Evolutionary conservation across 2,888 invertebrate species (phyloP).

Genomic region (Drosophila parthenogenetica): DNA sequence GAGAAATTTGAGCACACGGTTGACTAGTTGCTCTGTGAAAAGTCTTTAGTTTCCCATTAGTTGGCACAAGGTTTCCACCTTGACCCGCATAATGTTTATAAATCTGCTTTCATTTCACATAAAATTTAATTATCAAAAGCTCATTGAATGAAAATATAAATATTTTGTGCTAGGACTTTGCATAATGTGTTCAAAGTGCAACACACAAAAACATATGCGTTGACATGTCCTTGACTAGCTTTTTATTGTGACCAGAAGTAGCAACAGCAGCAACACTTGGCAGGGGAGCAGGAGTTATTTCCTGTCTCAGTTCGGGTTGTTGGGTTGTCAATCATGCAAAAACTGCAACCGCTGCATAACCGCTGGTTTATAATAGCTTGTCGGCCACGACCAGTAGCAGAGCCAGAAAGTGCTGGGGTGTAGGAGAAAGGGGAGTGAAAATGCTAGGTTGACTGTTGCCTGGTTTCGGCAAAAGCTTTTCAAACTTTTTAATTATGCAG

Average conservation of each 20-base stretch:
- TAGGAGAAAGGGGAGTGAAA: background rate
- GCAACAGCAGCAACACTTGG: background rate
- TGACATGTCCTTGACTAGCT: conserved; percentile 69
- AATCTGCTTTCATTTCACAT: conserved; percentile 31
- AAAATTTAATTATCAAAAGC: conserved; percentile 62
- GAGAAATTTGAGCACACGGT: conserved; percentile 9
- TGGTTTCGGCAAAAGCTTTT: conserved; percentile 80
- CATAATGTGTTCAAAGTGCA: conserved; percentile 34
- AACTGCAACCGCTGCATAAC: conserved; percentile 77
- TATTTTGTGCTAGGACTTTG: conserved; percentile 37
- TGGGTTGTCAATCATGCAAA: conserved; percentile 78
- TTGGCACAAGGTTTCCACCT: conserved; percentile 1
- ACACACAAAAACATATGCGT: conserved; percentile 43
- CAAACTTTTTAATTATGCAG: conserved; percentile 81
- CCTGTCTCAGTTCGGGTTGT: conserved; percentile 60
- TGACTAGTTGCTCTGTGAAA: conserved; percentile 7
- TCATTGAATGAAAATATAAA: conserved; percentile 50
- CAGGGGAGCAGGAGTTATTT: conserved; percentile 22
- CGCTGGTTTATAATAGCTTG: conserved; percentile 74
- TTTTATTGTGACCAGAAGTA: conserved; percentile 39
- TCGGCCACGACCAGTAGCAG: conserved; percentile 27
- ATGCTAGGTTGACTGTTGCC: conserved; percentile 58
- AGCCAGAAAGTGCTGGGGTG: background rate
- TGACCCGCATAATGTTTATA: conserved; percentile 16
- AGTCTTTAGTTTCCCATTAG: conserved; percentile 27